These are phyloP conservation scores for Etheostoma spectabile DNA, from an alignment of 2,113 vertebrate species.

Conservation along the genomic window DNA sequence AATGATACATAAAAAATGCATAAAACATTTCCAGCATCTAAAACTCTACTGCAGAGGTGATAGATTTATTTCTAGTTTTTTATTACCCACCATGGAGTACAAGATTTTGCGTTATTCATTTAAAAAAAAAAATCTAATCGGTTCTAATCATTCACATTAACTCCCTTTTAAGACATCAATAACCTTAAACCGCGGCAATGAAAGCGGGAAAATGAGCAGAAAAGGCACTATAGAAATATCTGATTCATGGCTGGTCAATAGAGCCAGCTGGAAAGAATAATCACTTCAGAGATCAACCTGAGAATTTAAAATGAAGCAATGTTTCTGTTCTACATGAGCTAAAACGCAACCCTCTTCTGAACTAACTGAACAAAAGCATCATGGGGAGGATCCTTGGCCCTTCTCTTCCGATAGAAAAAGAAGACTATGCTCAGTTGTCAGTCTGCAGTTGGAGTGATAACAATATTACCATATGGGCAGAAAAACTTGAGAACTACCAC, in stretches of 20 bases:
- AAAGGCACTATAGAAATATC: conserved; percentile 43
- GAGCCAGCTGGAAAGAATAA: conserved; percentile 3
- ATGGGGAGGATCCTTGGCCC: background rate
- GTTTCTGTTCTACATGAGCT: background rate
- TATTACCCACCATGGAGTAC: conserved; percentile 14
- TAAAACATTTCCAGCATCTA: conserved; percentile 10
- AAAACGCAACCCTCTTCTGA: background rate
- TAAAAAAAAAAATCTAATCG: conserved; percentile 2
- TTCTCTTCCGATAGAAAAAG: background rate
- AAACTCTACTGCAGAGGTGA: conserved; percentile 3
- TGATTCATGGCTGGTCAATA: conserved; percentile 24
- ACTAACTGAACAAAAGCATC: background rate
- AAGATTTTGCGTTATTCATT: background rate
- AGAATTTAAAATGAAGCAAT: conserved; percentile 18
- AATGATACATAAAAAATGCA: background rate
- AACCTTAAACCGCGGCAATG: conserved; percentile 2
- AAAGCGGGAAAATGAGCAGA: background rate
- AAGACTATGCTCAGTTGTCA: conserved; percentile 13
- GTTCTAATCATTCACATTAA: conserved; percentile 8
- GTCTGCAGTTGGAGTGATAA: conserved; percentile 35
- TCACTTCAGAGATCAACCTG: conserved; percentile 35
- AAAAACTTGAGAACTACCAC: conserved; percentile 26
- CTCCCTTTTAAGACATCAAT: conserved; percentile 1
- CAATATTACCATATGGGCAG: conserved; percentile 4
- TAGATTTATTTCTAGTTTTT: conserved; percentile 7